Evolutionary conservation across 2,113 vertebrate species (phyloP).

Genomic region (Catharus bicknelli): DNA sequence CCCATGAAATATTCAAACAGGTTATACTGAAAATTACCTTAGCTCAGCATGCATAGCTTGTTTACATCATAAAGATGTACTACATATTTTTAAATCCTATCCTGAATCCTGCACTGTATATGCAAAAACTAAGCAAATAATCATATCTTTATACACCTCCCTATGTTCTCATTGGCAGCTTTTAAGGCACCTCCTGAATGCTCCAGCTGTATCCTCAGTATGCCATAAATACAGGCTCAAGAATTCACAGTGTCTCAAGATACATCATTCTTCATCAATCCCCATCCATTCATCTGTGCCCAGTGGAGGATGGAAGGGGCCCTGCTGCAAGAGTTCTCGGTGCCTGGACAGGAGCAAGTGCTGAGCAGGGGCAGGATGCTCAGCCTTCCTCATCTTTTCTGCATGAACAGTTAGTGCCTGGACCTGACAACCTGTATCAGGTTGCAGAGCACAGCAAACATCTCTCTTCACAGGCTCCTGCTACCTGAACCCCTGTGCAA

Average conservation of each 20-base stretch:
- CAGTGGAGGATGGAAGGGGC: not conserved
- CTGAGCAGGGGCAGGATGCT: not conserved
- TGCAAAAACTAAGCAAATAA: not conserved
- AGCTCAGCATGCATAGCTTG: not conserved
- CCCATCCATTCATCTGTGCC: too few species aligned
- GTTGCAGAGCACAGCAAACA: not conserved
- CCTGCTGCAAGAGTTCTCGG: not conserved
- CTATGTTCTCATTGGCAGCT: not conserved
- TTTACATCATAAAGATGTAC: not conserved
- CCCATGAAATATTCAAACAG: not conserved
- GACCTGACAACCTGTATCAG: not conserved
- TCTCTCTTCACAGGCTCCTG: not conserved
- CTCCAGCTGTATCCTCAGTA: not conserved
- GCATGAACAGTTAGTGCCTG: not conserved
- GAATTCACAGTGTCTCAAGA: not conserved
- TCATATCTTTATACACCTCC: not conserved
- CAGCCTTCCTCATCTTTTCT: not conserved
- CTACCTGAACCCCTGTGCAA: not conserved
- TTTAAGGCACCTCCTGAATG: not conserved
- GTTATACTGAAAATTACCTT: not conserved
- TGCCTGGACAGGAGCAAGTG: rapidly evolving
- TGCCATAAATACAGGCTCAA: not conserved
- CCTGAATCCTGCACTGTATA: not conserved
- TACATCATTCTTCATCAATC: rapidly evolving
- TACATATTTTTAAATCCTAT: not conserved